A percentile compares a stretch with the other conserved stretches of the same genome.
Evolutionary conservation across 2,888 invertebrate species (phyloP).

Genomic region (Watsonalla cultraria): DNA sequence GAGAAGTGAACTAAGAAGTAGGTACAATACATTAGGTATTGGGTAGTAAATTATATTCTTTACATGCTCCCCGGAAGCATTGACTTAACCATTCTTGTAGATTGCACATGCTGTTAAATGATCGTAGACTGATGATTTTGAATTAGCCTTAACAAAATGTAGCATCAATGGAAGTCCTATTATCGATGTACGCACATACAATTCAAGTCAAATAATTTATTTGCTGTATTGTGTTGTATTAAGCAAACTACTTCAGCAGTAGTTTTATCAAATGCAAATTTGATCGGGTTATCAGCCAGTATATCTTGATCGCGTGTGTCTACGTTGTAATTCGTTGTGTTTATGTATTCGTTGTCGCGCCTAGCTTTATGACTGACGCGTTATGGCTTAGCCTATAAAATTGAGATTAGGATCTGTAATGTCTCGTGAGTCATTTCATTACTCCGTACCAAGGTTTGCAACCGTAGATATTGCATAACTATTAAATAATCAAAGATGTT

Average conservation of each 20-base stretch:
- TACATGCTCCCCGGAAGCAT: too few relatives aligned
- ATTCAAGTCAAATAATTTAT: too few relatives aligned
- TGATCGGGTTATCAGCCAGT: not conserved
- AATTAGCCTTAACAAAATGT: too few relatives aligned
- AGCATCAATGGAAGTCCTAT: too few relatives aligned
- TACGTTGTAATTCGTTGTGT: constrained; percentile 14
- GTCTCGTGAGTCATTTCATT: constrained; percentile 29
- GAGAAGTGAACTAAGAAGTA: too few relatives aligned
- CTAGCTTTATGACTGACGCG: constrained; percentile 39
- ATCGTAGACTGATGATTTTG: too few relatives aligned
- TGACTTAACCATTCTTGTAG: too few relatives aligned
- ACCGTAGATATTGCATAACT: not conserved
- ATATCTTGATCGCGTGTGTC: not conserved
- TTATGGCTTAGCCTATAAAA: constrained; percentile 46
- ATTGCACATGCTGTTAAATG: too few relatives aligned
- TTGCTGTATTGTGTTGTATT: too few relatives aligned
- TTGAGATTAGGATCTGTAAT: constrained; percentile 43
- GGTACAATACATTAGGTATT: too few relatives aligned
- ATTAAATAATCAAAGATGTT: not conserved
- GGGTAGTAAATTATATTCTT: too few relatives aligned
- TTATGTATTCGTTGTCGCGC: constrained; percentile 45
- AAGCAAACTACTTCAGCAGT: not conserved
- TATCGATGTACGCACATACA: too few relatives aligned
- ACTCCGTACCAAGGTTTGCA: constrained; percentile 8
- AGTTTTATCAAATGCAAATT: not conserved